Percentiles rank a stretch among this genome's conserved stretches.
phyloP scores from a whole-genome alignment of 2,113 vertebrate genomes.

The Gymnobelideus leadbeateri region DNA sequence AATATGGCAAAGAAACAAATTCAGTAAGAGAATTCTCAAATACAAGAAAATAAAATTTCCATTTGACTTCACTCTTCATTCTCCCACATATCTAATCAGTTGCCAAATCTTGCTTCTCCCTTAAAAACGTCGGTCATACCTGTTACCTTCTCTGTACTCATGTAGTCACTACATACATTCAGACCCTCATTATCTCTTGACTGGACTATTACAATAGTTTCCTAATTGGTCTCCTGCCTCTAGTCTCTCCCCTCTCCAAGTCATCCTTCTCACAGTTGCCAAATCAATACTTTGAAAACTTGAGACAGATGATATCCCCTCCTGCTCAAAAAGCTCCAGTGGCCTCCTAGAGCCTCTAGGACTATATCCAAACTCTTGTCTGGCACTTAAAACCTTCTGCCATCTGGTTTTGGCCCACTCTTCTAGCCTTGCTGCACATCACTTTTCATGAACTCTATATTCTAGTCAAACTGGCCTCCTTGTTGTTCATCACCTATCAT shows the following conservation, averaged over 20 bases:
- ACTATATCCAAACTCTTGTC: not conserved
- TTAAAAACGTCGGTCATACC: not conserved
- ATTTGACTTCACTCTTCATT: not conserved
- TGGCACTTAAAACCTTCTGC: not conserved
- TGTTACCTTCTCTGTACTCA: not conserved
- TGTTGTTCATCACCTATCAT: not conserved
- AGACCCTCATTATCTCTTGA: not conserved
- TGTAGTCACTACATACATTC: not conserved
- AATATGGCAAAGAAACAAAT: not conserved
- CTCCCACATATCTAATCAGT: not conserved
- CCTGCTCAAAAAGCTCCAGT: not conserved
- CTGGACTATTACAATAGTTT: not conserved
- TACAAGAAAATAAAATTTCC: not conserved
- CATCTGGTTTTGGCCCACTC: too few species aligned
- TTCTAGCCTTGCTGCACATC: not conserved
- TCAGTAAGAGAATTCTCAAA: not conserved
- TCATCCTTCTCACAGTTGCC: not conserved
- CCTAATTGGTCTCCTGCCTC: not conserved
- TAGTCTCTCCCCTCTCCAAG: not conserved
- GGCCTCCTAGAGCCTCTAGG: not conserved
- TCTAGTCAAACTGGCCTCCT: not conserved
- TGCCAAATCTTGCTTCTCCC: not conserved
- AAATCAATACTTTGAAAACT: not conserved
- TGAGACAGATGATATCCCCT: not conserved
- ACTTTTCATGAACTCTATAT: not conserved